phyloP scores from a whole-genome alignment of 2,113 vertebrate genomes.

The Phainopepla nitens region DNA sequence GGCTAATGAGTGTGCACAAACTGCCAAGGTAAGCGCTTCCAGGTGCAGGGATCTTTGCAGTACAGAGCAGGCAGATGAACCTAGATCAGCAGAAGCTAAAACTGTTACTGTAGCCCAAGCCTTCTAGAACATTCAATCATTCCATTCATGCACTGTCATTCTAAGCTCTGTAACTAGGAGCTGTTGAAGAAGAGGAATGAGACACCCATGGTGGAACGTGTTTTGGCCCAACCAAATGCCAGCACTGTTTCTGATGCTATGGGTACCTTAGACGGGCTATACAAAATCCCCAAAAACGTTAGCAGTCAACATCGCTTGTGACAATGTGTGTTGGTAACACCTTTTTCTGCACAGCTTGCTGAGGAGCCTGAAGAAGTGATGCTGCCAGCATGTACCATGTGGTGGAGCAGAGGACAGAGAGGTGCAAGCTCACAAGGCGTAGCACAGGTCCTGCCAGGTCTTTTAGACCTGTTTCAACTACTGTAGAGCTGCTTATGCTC shows the following conservation, averaged over 20 bases:
- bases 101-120: background rate
- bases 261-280: background rate
- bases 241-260: background rate
- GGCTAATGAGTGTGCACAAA: background rate
- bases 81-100: background rate
- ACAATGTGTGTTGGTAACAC: background rate
- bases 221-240: background rate
- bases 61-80: background rate
- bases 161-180: background rate
- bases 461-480: background rate
- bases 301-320: background rate
- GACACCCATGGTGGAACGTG: background rate
- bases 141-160: background rate
- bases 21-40: background rate
- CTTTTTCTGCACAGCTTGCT: background rate
- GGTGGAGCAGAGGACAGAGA: background rate
- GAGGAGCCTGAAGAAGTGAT: background rate
- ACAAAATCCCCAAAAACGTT: background rate
- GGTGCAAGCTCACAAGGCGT: background rate
- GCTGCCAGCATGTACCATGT: rapidly evolving
- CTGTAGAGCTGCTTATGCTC: background rate
- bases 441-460: background rate
- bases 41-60: background rate
- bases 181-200: background rate
- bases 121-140: background rate